Base-by-base conservation (phyloP, 2,797 vertebrate genomes). In the Chaetodon trifasciatus region DNA sequence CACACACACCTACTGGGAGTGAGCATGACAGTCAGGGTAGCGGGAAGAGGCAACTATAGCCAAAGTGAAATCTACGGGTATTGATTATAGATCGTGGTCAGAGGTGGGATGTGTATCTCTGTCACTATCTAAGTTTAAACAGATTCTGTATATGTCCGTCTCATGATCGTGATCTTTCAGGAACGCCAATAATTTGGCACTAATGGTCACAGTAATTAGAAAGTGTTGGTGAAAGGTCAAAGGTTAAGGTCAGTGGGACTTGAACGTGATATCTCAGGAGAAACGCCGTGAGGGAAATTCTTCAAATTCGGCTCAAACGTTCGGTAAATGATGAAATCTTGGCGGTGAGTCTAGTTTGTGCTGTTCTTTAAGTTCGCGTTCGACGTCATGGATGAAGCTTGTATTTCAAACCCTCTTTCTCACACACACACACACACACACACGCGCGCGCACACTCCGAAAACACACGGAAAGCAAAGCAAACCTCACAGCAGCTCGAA, bases 1-100 rank as follows among this genome's bases (percentile, higher is more conserved):
- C 76, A 55, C 47, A 81, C 70, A 82, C 69, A 56, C 70, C 75
- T 23, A 70, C 50, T 44, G 23, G 5, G 9, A 24, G 13, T 32
- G n/a, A 70, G 32, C 1, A 1, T 1, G 17, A 52, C 23, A 19
- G 44, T 4, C 49, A 8, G 10, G 12, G 60, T 1, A 21, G 56
- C n/a, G 6, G 15, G n/a, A 0, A 12, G 37, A 11, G 23, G 28
- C 28, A 32, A 32, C 28, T 32, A 32, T 32, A 32, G 4, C 28
- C 28, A 32, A 32, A 32, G 28, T 32, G 2, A 32, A 32, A 32
- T 32, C 42, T 13, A 44, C 11, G 5, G 4, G 19, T 24, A 55
- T 55, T 70, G 63, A 69, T 63, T 16, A 16, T 0, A 49, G 32
- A 24, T 40, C 2, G 10, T 24, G 64, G 64, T 65, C 40, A 58